Base-by-base conservation (phyloP, 1,140 invertebrate genomes). In the Drosophila sechellia region DNA sequence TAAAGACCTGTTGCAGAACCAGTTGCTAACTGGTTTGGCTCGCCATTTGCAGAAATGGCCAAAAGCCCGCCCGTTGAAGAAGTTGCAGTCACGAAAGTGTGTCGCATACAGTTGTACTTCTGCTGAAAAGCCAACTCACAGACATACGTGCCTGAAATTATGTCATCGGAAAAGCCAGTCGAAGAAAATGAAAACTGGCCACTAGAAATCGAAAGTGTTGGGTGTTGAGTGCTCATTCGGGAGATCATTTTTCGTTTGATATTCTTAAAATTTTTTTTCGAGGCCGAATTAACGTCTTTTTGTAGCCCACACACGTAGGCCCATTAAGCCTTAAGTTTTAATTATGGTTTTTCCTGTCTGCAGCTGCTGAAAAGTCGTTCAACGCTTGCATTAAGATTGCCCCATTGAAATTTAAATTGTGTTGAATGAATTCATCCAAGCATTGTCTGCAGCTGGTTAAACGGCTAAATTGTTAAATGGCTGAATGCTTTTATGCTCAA, bases 101-200 rank as follows among this genome's bases (percentile, higher is more conserved):
- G 81, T 87, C 83, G 81, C 83, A 86, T 59, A 86, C 81, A 56
- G 42, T 4, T 39, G 45, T 54, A 83, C 12, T 31, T 31, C 31
- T 31, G 31, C 31, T 6, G 50, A 40, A 37, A 56, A 22, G 17
- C 48, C 5, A 48, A 27, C 46, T 54, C 58, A 68, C 42, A 50
- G 52, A 48, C 31, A 75, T 20, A 81, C 59, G 69, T 81, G 69
- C 57, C 46, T 66, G 58, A 76, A 87, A 87, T 87, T 87, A 87
- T 87, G 84, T 87, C 83, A 87, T 87, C 79, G 84, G 83, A 87
- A 87, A 86, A 86, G 57, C 57, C 53, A 78, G 65, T 39, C 66
- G 34, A 54, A 35, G 78, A 84, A 79, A 83, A 85, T 55, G 53
- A 83, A 75, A 84, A 71, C 35, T 58, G 34, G 20, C 34, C 31